These are phyloP conservation scores for Leptinotarsa haldemani DNA, from an alignment of 2,888 invertebrate species.

Conservation along the genomic window DNA sequence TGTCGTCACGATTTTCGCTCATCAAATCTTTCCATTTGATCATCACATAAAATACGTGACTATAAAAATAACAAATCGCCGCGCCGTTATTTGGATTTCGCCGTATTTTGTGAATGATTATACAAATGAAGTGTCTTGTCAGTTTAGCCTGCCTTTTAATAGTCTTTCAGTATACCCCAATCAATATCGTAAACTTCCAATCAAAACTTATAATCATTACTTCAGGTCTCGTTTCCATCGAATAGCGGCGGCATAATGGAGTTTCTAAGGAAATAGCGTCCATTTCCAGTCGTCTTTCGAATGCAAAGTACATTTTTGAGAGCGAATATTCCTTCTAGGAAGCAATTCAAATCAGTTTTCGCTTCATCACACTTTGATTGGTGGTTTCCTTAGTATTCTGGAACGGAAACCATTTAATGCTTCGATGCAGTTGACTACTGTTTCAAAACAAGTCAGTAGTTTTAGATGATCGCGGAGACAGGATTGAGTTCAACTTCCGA, in stretches of 20 bases:
- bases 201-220: background rate
- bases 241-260: background rate
- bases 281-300: constrained; percentile 9
- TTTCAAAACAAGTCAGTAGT: background rate
- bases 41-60: too few species aligned
- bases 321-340: background rate
- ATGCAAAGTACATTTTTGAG: background rate
- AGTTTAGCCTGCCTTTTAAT: background rate
- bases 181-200: constrained; percentile 4
- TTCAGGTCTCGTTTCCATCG: constrained; percentile 6
- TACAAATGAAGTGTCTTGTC: too few species aligned
- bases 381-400: constrained; percentile 26
- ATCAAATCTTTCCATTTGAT: too few species aligned
- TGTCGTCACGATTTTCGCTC: too few species aligned
- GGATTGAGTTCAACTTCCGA: background rate
- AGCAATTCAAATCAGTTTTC: constrained; percentile 42
- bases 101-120: too few species aligned
- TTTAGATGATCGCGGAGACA: background rate
- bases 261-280: constrained; percentile 11
- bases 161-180: background rate
- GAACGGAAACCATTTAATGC: background rate
- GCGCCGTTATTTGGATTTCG: too few species aligned
- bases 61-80: too few species aligned
- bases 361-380: constrained; percentile 40
- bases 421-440: constrained; percentile 1